Percentiles rank a stretch among this genome's conserved stretches.
phyloP scores from a whole-genome alignment of 2,797 vertebrate species.

The Cossypha heuglini region DNA sequence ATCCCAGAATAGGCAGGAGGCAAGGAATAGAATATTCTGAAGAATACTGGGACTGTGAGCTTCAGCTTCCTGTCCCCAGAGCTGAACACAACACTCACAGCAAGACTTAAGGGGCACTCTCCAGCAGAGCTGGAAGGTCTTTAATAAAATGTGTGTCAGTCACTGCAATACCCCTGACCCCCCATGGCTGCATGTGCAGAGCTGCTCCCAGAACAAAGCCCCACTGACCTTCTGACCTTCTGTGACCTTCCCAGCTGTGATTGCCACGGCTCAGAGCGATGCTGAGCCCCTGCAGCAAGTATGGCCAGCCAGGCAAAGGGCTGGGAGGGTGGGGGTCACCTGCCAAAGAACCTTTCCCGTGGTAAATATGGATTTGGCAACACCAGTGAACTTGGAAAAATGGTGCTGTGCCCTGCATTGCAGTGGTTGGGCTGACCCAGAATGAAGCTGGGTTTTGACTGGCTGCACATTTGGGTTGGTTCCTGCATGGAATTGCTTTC shows the following conservation, averaged over 20 bases:
- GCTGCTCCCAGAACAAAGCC: not conserved
- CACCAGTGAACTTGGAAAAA: not conserved
- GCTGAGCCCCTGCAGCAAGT: rapidly evolving
- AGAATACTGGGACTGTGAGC: not conserved
- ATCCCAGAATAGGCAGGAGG: not conserved
- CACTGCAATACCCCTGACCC: rapidly evolving
- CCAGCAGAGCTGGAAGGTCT: not conserved
- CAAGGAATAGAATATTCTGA: not conserved
- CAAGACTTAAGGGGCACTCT: not conserved
- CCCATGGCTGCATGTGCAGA: rapidly evolving
- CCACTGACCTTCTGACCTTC: rapidly evolving
- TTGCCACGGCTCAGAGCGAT: rapidly evolving
- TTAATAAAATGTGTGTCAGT: not conserved
- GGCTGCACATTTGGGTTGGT: not conserved
- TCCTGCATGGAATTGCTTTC: not conserved
- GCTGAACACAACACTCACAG: not conserved
- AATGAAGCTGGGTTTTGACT: not conserved
- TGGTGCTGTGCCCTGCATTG: rapidly evolving
- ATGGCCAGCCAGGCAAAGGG: not conserved
- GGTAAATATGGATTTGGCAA: not conserved
- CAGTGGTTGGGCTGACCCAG: not conserved
- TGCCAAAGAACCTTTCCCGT: not conserved
- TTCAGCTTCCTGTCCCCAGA: not conserved
- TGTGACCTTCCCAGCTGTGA: rapidly evolving
- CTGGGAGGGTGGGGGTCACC: rapidly evolving